phyloP scores from a whole-genome alignment of 1,140 invertebrate species.

The Arctopsyche grandis region DNA sequence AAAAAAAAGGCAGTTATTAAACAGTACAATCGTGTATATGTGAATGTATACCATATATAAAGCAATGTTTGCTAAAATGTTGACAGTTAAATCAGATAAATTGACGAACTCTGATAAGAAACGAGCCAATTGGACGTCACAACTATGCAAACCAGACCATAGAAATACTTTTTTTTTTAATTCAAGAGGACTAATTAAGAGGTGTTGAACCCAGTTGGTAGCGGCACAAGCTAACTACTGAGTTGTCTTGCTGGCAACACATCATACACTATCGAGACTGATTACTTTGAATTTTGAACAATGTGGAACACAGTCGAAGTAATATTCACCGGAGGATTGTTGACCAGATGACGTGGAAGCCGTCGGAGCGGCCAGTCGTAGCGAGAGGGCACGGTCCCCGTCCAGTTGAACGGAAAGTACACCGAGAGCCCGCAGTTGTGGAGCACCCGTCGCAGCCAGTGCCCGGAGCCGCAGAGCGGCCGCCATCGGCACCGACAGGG shows the following conservation, averaged over 20 bases:
- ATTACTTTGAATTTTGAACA: too few species aligned
- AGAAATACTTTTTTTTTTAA: too few species aligned
- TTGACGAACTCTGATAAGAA: too few species aligned
- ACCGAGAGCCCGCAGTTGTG: conserved; percentile 87
- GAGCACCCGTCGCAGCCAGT: conserved; percentile 88
- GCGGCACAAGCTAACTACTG: too few species aligned
- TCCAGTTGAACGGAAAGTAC: conserved; percentile 96
- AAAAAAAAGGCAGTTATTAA: conserved; percentile 1
- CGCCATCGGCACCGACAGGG: conserved; percentile 94
- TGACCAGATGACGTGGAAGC: conserved; percentile 54
- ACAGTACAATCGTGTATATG: not conserved
- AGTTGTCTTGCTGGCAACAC: too few species aligned
- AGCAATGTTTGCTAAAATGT: not conserved
- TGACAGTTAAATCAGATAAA: too few species aligned
- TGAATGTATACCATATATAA: too few species aligned
- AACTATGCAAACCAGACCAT: too few species aligned
- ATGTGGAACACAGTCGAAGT: not conserved
- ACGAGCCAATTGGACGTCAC: too few species aligned
- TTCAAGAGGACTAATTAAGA: too few species aligned
- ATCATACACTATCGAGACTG: too few species aligned
- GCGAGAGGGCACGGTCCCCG: conserved; percentile 93
- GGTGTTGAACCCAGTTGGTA: too few species aligned
- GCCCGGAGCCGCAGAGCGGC: conserved; percentile 89
- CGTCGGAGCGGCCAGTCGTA: conserved; percentile 75
- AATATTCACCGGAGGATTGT: not conserved